Evolutionary conservation across 1,140 invertebrate genomes (phyloP), one percentile per base, ranked within the genome.

Genomic region (Phortica variegata): DNA sequence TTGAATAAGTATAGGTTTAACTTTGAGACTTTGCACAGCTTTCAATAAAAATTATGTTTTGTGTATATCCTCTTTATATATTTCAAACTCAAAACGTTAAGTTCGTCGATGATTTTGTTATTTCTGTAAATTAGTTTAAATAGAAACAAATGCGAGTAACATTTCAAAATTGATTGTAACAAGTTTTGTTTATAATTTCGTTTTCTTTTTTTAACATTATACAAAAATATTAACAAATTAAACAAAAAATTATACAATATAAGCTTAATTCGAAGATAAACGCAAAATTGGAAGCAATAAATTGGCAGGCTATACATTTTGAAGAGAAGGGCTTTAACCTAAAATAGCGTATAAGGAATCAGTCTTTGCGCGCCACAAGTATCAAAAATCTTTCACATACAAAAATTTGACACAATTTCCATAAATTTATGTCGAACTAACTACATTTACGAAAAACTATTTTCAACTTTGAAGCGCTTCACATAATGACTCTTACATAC

Each of bases 11-110:
- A 46, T 61, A 61, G 59, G 62, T 66, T 66, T 66, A 66, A 66
- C 62, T 66, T 66, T 66, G 59, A 66, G 62, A 66, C 62, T 63
- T 65, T 66, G 62, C 62, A 66, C 62, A 66, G 62, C 62, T 16
- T 38, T 26, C 10, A 26, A 6, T 38, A 38, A 38, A 17, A 50
- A 65, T 57, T 59, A 57, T 52, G 34, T 65, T 56, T 54, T 59
- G 65, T 61, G 65, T 55, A 65, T 54, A 41, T 48, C 47, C 47
- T 56, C 12, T 48, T 20, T 56, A 21, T 55, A 53, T 45, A 47
- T 49, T 51, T 34, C 33, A 34, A n/a, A 52, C 32, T 42, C 10
- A 15, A 34, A 41, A 41, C 40, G 23, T 38, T 41, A 31, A 23
- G 20, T 13, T 43, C 20, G 21, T 52, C n/a, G 19, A 19, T 21